Evolutionary conservation across 2,113 vertebrate genomes (phyloP).

Genomic region (Mobula birostris): DNA sequence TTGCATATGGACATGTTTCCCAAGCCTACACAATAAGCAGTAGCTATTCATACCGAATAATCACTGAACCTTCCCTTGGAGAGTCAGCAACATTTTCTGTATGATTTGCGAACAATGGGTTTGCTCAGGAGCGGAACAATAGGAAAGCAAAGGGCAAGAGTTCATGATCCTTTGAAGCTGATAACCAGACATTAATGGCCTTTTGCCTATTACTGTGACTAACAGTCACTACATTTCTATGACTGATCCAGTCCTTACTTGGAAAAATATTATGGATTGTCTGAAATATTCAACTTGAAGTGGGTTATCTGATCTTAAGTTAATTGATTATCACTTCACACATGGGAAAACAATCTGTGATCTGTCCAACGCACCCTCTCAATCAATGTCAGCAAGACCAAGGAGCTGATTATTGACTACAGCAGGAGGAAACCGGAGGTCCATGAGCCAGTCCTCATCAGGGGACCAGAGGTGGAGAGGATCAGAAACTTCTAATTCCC

Average conservation of each 20-base stretch:
- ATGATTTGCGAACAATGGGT: constrained; percentile 27
- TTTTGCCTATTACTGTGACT: background rate
- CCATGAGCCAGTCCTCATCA: too few species aligned
- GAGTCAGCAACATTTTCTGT: constrained; percentile 25
- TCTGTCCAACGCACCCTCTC: background rate
- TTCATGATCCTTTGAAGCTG: constrained; percentile 25
- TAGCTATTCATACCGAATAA: constrained; percentile 8
- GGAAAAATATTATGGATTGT: background rate
- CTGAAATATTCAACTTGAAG: background rate
- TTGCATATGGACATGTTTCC: background rate
- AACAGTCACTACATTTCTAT: background rate
- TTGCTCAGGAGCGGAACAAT: background rate
- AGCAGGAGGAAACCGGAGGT: too few species aligned
- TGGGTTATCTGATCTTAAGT: background rate
- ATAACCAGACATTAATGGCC: constrained; percentile 22
- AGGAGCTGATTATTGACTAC: too few species aligned
- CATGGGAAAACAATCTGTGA: background rate
- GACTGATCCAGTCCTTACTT: background rate
- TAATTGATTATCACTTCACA: background rate
- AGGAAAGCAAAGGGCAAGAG: constrained; percentile 24
- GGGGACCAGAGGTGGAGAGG: too few species aligned
- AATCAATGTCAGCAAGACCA: too few species aligned
- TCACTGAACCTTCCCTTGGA: constrained; percentile 20
- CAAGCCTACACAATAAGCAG: constrained; percentile 7
- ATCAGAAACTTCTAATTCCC: too few species aligned